phyloP scores from a whole-genome alignment of 2,888 invertebrate species.

The Gastrophysa polygoni region DNA sequence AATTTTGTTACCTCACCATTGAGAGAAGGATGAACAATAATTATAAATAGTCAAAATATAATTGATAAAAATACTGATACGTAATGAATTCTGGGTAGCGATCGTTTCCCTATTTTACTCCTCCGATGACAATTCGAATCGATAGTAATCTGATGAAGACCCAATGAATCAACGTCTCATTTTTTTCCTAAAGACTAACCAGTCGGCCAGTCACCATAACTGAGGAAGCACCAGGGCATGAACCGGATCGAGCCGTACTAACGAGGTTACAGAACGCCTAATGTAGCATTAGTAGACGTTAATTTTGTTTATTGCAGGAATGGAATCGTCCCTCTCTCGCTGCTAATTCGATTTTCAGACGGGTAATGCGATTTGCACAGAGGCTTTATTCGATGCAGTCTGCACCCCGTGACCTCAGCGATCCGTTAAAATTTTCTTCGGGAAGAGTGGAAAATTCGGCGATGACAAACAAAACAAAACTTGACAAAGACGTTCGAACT shows the following conservation, averaged over 20 bases:
- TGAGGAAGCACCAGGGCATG: constrained; percentile 47
- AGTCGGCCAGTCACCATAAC: constrained; percentile 8
- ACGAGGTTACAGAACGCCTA: constrained; percentile 48
- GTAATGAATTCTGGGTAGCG: too few relatives aligned
- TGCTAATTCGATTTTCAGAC: constrained; percentile 50
- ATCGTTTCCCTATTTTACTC: too few relatives aligned
- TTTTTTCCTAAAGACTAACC: constrained; percentile 9
- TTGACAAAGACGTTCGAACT: too few relatives aligned
- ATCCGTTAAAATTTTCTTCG: constrained; percentile 21
- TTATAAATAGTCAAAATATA: too few relatives aligned
- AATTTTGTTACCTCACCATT: too few relatives aligned
- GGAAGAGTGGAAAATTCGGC: neutral
- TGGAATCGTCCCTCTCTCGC: constrained; percentile 33
- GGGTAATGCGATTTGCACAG: constrained; percentile 47
- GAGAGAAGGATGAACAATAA: too few relatives aligned
- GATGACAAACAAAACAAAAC: too few relatives aligned
- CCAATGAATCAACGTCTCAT: constrained; percentile 32
- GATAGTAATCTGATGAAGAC: constrained; percentile 30
- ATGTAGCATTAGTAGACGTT: constrained; percentile 54
- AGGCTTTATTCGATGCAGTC: constrained; percentile 31
- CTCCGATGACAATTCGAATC: constrained; percentile 16
- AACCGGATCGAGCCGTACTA: constrained; percentile 36
- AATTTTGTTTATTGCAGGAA: constrained; percentile 56
- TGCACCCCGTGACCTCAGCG: constrained; percentile 30
- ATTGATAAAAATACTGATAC: too few relatives aligned